Evolutionary conservation across 2,888 invertebrate genomes (phyloP).

Genomic region (Quadriops clusia): DNA sequence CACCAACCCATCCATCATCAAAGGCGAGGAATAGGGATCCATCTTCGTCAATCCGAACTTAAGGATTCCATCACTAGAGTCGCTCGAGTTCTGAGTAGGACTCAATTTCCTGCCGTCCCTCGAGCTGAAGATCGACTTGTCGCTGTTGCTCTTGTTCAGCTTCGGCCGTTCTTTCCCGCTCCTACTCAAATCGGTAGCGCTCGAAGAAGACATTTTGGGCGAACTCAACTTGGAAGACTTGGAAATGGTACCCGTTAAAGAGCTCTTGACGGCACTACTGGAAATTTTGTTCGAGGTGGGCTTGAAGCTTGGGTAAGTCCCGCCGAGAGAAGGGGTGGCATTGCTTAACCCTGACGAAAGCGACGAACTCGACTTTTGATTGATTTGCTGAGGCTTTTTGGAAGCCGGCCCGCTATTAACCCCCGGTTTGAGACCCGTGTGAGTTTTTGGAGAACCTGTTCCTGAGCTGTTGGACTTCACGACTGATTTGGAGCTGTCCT

Average conservation of each 20-base stretch:
- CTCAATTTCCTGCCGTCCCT: slow-evolving; percentile 54
- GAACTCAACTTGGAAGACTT: slow-evolving; percentile 42
- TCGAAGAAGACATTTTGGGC: slow-evolving; percentile 46
- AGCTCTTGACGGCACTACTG: slow-evolving; percentile 20
- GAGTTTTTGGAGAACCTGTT: slow-evolving; percentile 63
- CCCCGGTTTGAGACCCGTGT: slow-evolving; percentile 65
- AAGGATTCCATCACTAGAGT: slow-evolving; percentile 45
- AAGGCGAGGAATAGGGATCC: slow-evolving; percentile 49
- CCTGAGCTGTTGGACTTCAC: slow-evolving; percentile 38
- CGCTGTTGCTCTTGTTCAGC: slow-evolving; percentile 46
- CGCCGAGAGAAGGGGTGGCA: slow-evolving; percentile 26
- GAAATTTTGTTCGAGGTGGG: slow-evolving; percentile 7
- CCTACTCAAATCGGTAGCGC: slow-evolving; percentile 46
- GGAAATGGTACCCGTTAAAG: too few species aligned
- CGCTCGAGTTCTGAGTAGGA: slow-evolving; percentile 50
- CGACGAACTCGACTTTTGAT: slow-evolving; percentile 17
- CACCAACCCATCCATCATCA: slow-evolving; percentile 60
- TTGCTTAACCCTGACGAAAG: slow-evolving; percentile 20
- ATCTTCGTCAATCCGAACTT: slow-evolving; percentile 42
- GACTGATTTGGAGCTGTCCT: slow-evolving; percentile 43
- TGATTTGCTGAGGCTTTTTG: slow-evolving; percentile 55
- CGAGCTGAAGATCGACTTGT: slow-evolving; percentile 52
- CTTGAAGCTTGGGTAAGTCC: slow-evolving; percentile 18
- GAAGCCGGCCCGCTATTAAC: slow-evolving; percentile 80
- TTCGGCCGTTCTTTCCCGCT: slow-evolving; percentile 50